phyloP scores from a whole-genome alignment of 2,888 invertebrate species.

The Phaedon cochleariae region DNA sequence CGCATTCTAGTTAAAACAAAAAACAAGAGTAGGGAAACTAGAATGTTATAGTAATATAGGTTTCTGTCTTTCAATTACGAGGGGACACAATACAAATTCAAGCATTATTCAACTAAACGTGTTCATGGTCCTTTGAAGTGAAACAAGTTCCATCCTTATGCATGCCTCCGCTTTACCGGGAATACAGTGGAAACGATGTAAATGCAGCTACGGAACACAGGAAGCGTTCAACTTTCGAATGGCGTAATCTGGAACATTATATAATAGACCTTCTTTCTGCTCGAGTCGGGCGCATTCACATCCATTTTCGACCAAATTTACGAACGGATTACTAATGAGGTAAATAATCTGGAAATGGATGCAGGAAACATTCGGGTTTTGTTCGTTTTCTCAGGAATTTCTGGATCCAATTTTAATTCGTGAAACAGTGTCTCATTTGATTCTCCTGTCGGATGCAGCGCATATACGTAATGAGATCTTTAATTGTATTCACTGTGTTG shows the following conservation, averaged over 20 bases:
- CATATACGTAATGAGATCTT: background rate
- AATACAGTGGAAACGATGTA: background rate
- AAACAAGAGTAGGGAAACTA: too few species aligned
- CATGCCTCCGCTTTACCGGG: too few species aligned
- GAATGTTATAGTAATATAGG: too few species aligned
- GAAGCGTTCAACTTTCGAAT: background rate
- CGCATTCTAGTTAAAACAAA: too few species aligned
- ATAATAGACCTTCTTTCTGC: background rate
- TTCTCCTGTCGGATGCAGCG: background rate
- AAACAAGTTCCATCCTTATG: too few species aligned
- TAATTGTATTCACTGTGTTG: background rate
- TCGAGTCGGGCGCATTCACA: slow-evolving; percentile 5
- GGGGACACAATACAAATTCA: too few species aligned
- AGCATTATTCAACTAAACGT: too few species aligned
- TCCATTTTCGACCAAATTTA: slow-evolving; percentile 29
- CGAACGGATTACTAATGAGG: slow-evolving; percentile 33
- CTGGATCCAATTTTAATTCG: slow-evolving; percentile 3
- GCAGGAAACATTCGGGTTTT: background rate
- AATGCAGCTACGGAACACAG: background rate
- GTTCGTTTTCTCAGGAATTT: background rate
- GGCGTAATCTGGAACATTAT: background rate
- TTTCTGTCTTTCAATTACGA: too few species aligned
- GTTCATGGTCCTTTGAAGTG: too few species aligned
- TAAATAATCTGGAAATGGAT: slow-evolving; percentile 26
- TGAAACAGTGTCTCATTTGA: background rate